A percentile compares a stretch with the other conserved stretches of the same genome.
These are phyloP conservation scores for Alentia gelatinosa DNA, from an alignment of 2,888 invertebrate species.

Conservation along the genomic window DNA sequence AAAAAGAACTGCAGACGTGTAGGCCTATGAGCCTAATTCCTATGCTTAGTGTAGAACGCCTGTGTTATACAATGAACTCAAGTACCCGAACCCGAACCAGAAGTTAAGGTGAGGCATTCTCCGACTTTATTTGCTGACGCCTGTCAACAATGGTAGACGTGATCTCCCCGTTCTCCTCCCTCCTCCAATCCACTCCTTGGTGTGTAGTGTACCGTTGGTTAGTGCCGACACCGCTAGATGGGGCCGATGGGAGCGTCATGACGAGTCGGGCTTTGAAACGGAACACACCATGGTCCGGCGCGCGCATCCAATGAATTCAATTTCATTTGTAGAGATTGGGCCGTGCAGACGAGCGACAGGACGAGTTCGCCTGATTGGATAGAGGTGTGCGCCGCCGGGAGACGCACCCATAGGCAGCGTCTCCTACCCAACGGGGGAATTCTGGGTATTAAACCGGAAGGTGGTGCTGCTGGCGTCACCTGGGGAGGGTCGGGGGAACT, in stretches of 20 bases:
- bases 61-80: no score
- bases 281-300: not conserved
- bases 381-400: not conserved
- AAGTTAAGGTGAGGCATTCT: not conserved
- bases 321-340: constrained; percentile 17
- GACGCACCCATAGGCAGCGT: no score
- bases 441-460: constrained; percentile 22
- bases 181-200: no score
- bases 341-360: not conserved
- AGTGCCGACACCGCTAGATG: not conserved
- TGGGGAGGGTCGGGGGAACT: not conserved
- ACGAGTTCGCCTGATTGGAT: not conserved
- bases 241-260: not conserved
- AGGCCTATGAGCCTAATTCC: no score
- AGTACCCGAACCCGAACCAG: not conserved
- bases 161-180: not conserved
- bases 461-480: not conserved
- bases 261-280: not conserved
- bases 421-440: no score
- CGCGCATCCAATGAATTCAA: not conserved
- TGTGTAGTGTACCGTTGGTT: not conserved
- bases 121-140: not conserved
- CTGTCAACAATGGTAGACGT: constrained; percentile 2
- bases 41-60: no score
- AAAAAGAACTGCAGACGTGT: no score